Conservation (phyloP, 1,140 invertebrate species). For the Geopemphigus sp. region DNA sequence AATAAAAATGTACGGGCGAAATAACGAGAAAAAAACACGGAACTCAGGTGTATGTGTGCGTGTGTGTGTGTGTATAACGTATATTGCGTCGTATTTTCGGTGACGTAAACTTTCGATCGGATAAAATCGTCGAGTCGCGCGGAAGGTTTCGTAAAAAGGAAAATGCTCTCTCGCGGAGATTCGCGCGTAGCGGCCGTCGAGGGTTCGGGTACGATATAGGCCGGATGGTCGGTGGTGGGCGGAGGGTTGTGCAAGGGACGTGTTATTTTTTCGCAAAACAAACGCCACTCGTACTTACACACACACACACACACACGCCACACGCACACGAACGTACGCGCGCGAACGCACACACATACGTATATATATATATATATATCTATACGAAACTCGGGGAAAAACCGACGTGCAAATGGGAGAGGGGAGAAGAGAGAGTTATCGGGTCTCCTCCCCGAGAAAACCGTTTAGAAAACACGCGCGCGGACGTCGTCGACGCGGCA, state of each 20-base stretch:
- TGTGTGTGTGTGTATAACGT: background rate
- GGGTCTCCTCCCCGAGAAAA: too few species aligned
- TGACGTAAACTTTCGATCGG: slow-evolving; percentile 20
- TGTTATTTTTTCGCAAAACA: slow-evolving; percentile 8
- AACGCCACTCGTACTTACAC: background rate
- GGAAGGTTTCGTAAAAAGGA: slow-evolving; percentile 3
- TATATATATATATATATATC: background rate
- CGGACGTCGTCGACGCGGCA: too few species aligned
- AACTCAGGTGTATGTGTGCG: background rate
- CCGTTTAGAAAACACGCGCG: too few species aligned
- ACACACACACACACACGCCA: too few species aligned
- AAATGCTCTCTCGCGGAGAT: background rate
- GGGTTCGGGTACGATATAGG: too few species aligned
- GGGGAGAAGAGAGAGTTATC: too few species aligned
- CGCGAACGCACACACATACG: background rate
- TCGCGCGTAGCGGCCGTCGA: too few species aligned
- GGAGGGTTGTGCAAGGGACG: background rate
- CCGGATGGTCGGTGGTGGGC: too few species aligned
- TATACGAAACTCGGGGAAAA: too few species aligned
- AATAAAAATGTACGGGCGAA: background rate
- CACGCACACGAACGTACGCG: background rate
- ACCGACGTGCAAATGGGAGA: too few species aligned
- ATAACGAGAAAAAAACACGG: background rate
- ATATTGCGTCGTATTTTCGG: background rate
- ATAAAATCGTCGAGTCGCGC: background rate